These are phyloP conservation scores for Hymenochirus boettgeri DNA, from an alignment of 2,113 vertebrate genomes.

Conservation along the genomic window DNA sequence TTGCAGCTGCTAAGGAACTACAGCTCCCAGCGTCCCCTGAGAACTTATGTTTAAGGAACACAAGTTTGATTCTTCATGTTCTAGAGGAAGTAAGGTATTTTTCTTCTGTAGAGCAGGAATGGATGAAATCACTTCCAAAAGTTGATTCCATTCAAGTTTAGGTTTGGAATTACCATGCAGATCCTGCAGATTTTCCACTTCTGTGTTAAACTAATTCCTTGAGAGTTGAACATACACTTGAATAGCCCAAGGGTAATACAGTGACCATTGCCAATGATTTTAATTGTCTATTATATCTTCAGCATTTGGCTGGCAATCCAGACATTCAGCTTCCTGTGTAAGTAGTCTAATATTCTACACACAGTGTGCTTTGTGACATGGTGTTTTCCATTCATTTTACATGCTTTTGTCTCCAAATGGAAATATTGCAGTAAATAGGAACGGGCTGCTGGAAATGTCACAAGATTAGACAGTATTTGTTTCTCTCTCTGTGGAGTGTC, in stretches of 20 bases:
- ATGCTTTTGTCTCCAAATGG: conserved; percentile 5
- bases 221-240: conserved; percentile 1
- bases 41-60: neutral
- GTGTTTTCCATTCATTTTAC: conserved; percentile 27
- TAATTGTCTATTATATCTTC: conserved; percentile 34
- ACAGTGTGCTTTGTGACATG: conserved; percentile 22
- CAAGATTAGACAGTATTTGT: too few relatives aligned
- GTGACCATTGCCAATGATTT: conserved; percentile 6
- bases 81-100: neutral
- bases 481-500: too few relatives aligned
- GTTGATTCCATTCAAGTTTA: conserved; percentile 1
- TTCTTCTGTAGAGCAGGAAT: neutral
- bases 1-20: neutral
- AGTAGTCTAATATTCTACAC: conserved; percentile 8
- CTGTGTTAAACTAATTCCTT: conserved; percentile 6
- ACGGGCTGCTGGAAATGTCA: neutral
- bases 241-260: conserved; percentile 10
- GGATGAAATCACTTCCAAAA: conserved; percentile 5
- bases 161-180: conserved; percentile 13
- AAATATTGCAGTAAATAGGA: conserved; percentile 14
- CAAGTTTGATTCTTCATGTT: neutral
- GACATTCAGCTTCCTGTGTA: neutral
- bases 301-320: conserved; percentile 8
- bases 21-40: neutral
- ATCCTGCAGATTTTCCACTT: conserved; percentile 9